Conservation (phyloP, 2,888 invertebrate genomes). For the Napeogenes inachia region DNA sequence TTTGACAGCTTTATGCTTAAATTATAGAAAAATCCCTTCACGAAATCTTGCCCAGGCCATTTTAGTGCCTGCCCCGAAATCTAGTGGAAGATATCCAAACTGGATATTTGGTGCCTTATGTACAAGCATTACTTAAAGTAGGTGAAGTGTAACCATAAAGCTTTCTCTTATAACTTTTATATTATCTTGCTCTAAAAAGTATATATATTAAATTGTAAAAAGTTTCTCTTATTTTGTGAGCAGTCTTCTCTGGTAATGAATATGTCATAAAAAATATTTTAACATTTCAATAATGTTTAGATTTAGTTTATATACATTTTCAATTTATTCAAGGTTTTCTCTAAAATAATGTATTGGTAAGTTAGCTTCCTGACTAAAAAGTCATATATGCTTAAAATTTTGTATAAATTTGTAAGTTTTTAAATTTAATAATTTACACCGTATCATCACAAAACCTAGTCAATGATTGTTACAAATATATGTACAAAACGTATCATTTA, state of each 20-base stretch:
- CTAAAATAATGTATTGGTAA: neutral
- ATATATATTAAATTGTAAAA: neutral
- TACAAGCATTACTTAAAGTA: constrained; percentile 15
- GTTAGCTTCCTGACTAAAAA: neutral
- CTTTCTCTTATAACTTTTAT: neutral
- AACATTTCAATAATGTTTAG: too few relatives aligned
- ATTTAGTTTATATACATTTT: too few relatives aligned
- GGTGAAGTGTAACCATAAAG: neutral
- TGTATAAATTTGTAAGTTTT: neutral
- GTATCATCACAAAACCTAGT: constrained; percentile 28
- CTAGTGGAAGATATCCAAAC: too few relatives aligned
- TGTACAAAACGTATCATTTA: too few relatives aligned
- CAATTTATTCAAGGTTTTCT: too few relatives aligned
- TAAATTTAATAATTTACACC: constrained; percentile 10
- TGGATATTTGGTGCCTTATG: constrained; percentile 19
- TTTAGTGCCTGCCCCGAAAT: too few relatives aligned
- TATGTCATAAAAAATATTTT: too few relatives aligned
- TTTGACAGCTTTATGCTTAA: too few relatives aligned
- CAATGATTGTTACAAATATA: constrained; percentile 31
- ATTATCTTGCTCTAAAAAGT: neutral
- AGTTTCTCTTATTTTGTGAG: neutral
- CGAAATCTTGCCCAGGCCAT: too few relatives aligned
- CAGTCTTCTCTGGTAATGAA: too few relatives aligned
- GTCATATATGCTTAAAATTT: neutral
- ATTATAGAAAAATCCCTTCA: too few relatives aligned